These are phyloP conservation scores for Eufriesea mexicana DNA, from an alignment of 1,140 invertebrate genomes.

Conservation along the genomic window DNA sequence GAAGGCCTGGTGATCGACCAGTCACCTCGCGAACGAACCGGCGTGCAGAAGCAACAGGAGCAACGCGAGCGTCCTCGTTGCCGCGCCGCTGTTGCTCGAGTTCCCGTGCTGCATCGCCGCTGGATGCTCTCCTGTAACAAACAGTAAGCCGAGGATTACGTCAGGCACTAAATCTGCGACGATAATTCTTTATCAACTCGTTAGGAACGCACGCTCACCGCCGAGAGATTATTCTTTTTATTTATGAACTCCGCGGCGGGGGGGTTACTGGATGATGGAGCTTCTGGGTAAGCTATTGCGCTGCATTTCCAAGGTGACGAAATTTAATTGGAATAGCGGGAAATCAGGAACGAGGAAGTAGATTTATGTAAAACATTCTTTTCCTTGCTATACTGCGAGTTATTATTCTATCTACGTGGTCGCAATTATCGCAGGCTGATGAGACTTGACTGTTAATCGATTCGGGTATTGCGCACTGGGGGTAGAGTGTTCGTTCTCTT, in stretches of 20 bases:
- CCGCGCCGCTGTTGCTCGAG: conserved; percentile 81
- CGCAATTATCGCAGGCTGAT: too few species aligned
- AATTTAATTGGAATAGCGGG: too few species aligned
- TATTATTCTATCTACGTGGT: too few species aligned
- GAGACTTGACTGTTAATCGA: too few species aligned
- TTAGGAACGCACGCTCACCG: background rate
- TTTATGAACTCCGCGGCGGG: background rate
- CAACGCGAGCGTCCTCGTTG: conserved; percentile 76
- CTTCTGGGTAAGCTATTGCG: too few species aligned
- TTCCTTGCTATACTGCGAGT: too few species aligned
- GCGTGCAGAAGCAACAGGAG: conserved; percentile 76
- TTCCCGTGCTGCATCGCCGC: conserved; percentile 86
- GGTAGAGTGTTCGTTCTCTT: too few species aligned
- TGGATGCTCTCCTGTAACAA: conserved; percentile 84
- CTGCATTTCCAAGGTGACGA: too few species aligned
- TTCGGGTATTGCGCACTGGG: too few species aligned
- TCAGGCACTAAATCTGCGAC: background rate
- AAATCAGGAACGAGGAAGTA: too few species aligned
- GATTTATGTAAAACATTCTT: too few species aligned
- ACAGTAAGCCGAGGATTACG: background rate
- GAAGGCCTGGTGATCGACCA: conserved; percentile 65
- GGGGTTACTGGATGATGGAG: too few species aligned
- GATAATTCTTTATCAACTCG: background rate
- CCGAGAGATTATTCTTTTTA: background rate
- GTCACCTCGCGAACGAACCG: conserved; percentile 78